These are phyloP conservation scores for Nomada ferruginata DNA, from an alignment of 2,888 invertebrate species.

Conservation along the genomic window DNA sequence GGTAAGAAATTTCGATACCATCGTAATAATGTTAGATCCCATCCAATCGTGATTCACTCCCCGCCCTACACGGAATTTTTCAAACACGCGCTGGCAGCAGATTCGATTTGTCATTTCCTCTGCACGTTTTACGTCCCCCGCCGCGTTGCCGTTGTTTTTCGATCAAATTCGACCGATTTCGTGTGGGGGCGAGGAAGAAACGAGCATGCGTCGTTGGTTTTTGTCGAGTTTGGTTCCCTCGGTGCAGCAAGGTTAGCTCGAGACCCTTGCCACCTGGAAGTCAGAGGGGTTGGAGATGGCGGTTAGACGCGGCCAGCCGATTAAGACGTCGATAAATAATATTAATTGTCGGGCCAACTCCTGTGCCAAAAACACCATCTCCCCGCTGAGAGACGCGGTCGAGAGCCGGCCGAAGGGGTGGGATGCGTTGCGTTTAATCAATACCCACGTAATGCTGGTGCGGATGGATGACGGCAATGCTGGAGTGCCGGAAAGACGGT, in stretches of 20 bases:
- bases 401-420: conserved; percentile 46
- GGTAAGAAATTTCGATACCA: not conserved
- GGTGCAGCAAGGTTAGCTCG: conserved; percentile 40
- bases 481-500: conserved; percentile 55
- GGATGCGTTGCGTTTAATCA: conserved; percentile 82
- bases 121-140: too few species aligned
- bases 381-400: conserved; percentile 22
- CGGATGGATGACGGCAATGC: conserved; percentile 74
- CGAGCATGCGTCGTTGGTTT: conserved; percentile 9
- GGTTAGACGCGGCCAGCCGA: conserved; percentile 81
- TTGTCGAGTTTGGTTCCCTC: conserved; percentile 15
- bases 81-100: not conserved
- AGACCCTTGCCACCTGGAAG: conserved; percentile 46
- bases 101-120: conserved; percentile 15
- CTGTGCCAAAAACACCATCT: conserved; percentile 60
- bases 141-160: not conserved
- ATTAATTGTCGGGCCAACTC: conserved; percentile 80
- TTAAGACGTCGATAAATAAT: conserved; percentile 84
- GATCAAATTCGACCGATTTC: conserved; percentile 25
- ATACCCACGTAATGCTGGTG: conserved; percentile 78
- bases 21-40: not conserved
- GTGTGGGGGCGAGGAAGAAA: not conserved
- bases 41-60: not conserved
- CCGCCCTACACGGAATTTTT: not conserved
- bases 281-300: conserved; percentile 58